Conservation (phyloP, 2,888 invertebrate species). For the Hyposoter didymator region DNA sequence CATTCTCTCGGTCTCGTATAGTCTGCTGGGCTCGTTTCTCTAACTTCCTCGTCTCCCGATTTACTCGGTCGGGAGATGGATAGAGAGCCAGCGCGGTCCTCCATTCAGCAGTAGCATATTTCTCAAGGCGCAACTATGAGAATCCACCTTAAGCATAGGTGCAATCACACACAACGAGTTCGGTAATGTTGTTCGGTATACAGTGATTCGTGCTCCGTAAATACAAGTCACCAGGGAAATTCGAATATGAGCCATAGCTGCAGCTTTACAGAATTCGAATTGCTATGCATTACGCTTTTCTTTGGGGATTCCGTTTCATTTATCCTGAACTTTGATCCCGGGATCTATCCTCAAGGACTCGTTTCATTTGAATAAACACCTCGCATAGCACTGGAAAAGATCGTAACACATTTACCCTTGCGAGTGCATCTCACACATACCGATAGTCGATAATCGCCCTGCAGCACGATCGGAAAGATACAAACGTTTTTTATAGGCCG, state of each 20-base stretch:
- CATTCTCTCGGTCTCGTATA: slow-evolving; percentile 65
- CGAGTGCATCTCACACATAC: no score
- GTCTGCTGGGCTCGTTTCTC: slow-evolving; percentile 53
- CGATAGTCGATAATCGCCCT: not conserved
- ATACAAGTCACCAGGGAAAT: slow-evolving; percentile 11
- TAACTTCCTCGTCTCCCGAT: slow-evolving; percentile 14
- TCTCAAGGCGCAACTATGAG: slow-evolving; percentile 32
- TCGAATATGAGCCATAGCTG: not conserved
- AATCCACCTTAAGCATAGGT: slow-evolving; percentile 28
- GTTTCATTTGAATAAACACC: not conserved
- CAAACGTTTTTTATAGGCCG: not conserved
- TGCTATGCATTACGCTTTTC: not conserved
- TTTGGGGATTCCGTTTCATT: not conserved
- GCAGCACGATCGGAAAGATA: not conserved
- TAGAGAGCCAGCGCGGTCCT: slow-evolving; percentile 45
- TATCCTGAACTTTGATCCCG: not conserved
- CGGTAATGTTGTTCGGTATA: slow-evolving; percentile 26
- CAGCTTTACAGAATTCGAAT: not conserved
- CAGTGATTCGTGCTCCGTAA: slow-evolving; percentile 23
- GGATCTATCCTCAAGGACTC: not conserved
- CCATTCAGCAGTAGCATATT: slow-evolving; percentile 14
- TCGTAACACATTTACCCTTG: not conserved
- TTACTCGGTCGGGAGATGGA: not conserved
- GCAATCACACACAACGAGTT: slow-evolving; percentile 32
- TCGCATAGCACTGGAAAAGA: not conserved